A percentile compares a stretch with the other conserved stretches of the same genome.
Evolutionary conservation across 2,113 vertebrate species (phyloP).

Genomic region (Dasyprocta punctata): DNA sequence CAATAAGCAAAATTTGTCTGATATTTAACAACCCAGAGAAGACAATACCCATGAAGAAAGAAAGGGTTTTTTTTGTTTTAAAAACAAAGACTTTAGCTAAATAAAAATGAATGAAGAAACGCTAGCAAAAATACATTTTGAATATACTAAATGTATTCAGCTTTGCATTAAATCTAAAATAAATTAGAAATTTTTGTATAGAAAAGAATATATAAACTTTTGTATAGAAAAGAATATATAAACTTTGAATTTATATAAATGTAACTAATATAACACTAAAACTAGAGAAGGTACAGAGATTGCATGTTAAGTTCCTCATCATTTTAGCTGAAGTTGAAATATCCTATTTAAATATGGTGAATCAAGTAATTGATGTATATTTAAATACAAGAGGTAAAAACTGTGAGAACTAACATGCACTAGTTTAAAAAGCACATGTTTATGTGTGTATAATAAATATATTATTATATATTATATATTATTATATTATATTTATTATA

Average conservation of each 20-base stretch:
- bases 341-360: not conserved
- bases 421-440: not conserved
- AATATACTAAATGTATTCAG: not conserved
- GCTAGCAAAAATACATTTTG: not conserved
- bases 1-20: not conserved
- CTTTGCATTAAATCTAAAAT: not conserved
- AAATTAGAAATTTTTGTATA: not conserved
- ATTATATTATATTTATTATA: too few species aligned
- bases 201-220: too few species aligned
- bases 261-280: not conserved
- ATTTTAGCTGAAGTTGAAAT: not conserved
- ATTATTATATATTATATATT: too few species aligned
- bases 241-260: not conserved
- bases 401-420: not conserved
- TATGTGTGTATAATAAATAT: not conserved
- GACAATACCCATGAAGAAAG: not conserved
- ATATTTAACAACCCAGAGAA: not conserved
- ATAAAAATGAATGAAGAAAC: not conserved
- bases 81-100: not conserved
- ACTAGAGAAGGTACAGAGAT: not conserved
- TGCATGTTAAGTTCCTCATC: not conserved
- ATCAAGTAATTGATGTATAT: not conserved
- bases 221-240: not conserved
- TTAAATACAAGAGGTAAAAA: slow-evolving; percentile 36
- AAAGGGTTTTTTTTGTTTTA: not conserved